A percentile compares a stretch with the other conserved stretches of the same genome.
Evolutionary conservation across 2,888 invertebrate genomes (phyloP).

Genomic region (Nemotelus pantherinus): DNA sequence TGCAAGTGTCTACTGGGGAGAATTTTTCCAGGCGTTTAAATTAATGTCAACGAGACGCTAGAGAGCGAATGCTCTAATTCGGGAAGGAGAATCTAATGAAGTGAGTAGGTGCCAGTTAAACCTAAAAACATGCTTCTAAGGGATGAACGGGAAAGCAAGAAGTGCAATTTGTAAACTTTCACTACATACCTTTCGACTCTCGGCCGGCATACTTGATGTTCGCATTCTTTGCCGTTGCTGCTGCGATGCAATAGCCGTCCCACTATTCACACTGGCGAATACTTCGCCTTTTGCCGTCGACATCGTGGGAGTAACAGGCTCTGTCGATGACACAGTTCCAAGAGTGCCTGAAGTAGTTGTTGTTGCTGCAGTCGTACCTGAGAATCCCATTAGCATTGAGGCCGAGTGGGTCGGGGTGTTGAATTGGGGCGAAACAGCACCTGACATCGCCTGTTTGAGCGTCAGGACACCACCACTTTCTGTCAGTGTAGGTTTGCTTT

Average conservation of each 20-base stretch:
- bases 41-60: too few relatives aligned
- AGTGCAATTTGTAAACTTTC: too few relatives aligned
- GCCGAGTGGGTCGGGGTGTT: conserved; percentile 51
- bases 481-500: conserved; percentile 22
- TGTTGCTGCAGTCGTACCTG: conserved; percentile 34
- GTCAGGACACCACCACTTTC: conserved; percentile 54
- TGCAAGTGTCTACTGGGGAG: too few relatives aligned
- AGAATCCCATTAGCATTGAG: conserved; percentile 48
- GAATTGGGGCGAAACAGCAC: conserved; percentile 63
- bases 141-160: too few relatives aligned
- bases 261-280: conserved; percentile 39
- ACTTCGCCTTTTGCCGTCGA: conserved; percentile 40
- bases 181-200: conserved; percentile 61
- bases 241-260: conserved; percentile 43
- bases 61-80: too few relatives aligned
- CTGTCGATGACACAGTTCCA: conserved; percentile 50
- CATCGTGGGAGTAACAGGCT: conserved; percentile 38
- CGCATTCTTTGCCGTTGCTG: conserved; percentile 60
- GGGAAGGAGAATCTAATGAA: too few relatives aligned
- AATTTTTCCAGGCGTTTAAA: too few relatives aligned
- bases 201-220: conserved; percentile 64
- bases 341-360: conserved; percentile 53
- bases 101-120: too few relatives aligned
- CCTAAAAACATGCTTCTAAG: too few relatives aligned
- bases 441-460: conserved; percentile 63